phyloP scores from a whole-genome alignment of 2,113 vertebrate genomes.

The Melanerpes aurifrons region DNA sequence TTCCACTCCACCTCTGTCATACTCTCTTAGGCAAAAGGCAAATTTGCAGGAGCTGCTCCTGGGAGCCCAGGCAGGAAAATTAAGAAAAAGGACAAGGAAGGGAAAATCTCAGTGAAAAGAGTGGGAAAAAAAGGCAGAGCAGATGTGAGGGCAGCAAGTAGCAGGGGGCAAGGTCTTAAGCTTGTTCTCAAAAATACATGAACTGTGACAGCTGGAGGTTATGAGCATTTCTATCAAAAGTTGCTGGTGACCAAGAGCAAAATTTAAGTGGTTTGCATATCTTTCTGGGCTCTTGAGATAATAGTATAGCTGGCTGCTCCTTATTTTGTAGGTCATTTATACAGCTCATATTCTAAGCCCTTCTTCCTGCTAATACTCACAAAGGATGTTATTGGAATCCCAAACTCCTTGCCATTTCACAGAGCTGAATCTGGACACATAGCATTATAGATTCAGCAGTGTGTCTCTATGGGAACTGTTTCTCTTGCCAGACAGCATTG shows the following conservation, averaged over 20 bases:
- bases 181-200: not conserved
- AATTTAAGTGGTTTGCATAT: not conserved
- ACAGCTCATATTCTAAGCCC: not conserved
- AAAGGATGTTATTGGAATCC: not conserved
- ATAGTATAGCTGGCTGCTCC: not conserved
- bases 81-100: not conserved
- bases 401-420: not conserved
- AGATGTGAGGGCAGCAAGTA: not conserved
- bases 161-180: not conserved
- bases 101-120: not conserved
- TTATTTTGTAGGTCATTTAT: not conserved
- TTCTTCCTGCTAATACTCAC: not conserved
- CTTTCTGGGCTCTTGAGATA: not conserved
- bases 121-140: not conserved
- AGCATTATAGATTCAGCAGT: constrained; percentile 11
- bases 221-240: not conserved
- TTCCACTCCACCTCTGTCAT: not conserved
- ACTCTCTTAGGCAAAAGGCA: not conserved
- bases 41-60: not conserved
- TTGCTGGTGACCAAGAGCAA: not conserved
- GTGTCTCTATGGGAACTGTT: constrained; percentile 47
- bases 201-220: not conserved
- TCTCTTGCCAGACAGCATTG: not conserved
- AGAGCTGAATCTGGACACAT: not conserved
- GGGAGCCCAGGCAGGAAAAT: not conserved